A percentile compares a stretch with the other conserved stretches of the same genome.
Evolutionary conservation across 2,113 vertebrate genomes (phyloP).

Genomic region (Corvus cornix): DNA sequence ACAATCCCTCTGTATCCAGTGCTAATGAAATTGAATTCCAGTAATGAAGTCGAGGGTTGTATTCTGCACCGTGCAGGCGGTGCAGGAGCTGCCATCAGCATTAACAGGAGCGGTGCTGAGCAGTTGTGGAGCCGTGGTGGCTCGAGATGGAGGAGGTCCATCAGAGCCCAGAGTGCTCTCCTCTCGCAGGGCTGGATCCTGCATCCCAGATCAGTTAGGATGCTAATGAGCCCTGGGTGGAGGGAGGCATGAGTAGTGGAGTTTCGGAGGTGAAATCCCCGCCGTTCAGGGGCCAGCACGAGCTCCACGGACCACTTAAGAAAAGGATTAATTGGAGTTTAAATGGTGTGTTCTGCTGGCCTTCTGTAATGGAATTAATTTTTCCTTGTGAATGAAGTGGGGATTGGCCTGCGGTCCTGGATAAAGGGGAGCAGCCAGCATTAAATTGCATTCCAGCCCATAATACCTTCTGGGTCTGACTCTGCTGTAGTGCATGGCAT

Average conservation of each 20-base stretch:
- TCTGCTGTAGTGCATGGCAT: fast-evolving
- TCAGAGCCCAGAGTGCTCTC: slow-evolving; percentile 6
- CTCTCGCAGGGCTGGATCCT: not conserved
- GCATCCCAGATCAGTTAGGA: not conserved
- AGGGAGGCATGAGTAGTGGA: not conserved
- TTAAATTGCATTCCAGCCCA: not conserved
- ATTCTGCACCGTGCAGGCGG: slow-evolving; percentile 1
- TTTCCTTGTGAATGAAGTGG: not conserved
- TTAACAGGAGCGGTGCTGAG: not conserved
- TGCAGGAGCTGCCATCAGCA: slow-evolving; percentile 24
- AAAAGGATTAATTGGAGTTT: slow-evolving; percentile 54
- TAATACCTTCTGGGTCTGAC: not conserved
- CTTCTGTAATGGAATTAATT: slow-evolving; percentile 42
- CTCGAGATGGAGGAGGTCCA: not conserved
- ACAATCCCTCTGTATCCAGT: slow-evolving; percentile 67
- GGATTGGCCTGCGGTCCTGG: not conserved
- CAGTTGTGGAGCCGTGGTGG: not conserved
- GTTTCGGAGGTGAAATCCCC: not conserved
- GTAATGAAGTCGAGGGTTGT: slow-evolving; percentile 68
- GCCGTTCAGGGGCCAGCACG: not conserved
- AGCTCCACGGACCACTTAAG: not conserved
- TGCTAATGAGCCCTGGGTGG: not conserved
- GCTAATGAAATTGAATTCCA: slow-evolving; percentile 73
- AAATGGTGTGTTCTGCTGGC: not conserved
- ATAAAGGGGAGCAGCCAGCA: not conserved